Percentiles rank a stretch among this genome's conserved stretches.
Conservation (phyloP, 2,113 vertebrate genomes). For the Vicugna pacos region DNA sequence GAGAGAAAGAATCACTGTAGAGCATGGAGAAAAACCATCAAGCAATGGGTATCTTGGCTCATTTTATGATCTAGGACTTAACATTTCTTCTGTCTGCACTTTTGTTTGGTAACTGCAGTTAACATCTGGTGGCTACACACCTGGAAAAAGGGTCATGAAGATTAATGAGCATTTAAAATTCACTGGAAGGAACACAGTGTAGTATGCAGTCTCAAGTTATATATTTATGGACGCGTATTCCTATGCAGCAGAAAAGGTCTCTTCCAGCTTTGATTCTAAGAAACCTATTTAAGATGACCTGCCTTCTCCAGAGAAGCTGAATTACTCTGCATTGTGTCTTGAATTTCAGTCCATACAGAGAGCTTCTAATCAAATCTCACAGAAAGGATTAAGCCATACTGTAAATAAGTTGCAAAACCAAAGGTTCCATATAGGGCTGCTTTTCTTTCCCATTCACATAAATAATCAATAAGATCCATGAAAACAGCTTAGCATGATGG, state of each 20-base stretch:
- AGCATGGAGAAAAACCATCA: neutral
- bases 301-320: neutral
- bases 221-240: neutral
- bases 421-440: neutral
- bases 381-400: neutral
- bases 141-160: slow-evolving; percentile 1
- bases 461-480: slow-evolving; percentile 18
- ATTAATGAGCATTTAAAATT: slow-evolving; percentile 38
- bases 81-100: neutral
- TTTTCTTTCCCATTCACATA: slow-evolving; percentile 4
- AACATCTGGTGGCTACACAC: neutral
- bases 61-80: neutral
- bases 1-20: slow-evolving; percentile 10
- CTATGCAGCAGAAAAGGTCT: neutral
- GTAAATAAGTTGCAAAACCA: slow-evolving; percentile 55
- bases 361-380: slow-evolving; percentile 2
- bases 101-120: neutral
- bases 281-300: neutral
- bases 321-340: neutral
- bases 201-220: neutral
- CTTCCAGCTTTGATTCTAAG: slow-evolving; percentile 10
- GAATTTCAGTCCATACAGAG: neutral
- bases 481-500: neutral
- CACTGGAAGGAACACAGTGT: neutral
- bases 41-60: neutral